Conservation (phyloP, 2,888 invertebrate species). For the Eupsilia transversa region DNA sequence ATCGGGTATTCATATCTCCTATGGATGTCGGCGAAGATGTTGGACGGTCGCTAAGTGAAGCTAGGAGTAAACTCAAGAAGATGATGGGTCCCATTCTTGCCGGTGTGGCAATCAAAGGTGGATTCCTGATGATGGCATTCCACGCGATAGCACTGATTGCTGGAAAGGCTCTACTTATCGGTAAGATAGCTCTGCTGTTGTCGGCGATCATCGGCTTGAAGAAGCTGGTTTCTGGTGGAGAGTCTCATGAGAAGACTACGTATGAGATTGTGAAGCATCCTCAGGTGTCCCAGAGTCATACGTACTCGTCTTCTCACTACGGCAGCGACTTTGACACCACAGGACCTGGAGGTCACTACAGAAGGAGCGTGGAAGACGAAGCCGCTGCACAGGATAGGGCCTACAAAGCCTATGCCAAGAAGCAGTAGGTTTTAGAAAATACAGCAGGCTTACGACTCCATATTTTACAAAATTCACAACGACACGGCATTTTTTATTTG, state of each 20-base stretch:
- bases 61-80: slow-evolving; percentile 91
- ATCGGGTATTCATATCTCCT: slow-evolving; percentile 90
- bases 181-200: slow-evolving; percentile 95
- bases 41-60: slow-evolving; percentile 88
- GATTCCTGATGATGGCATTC: slow-evolving; percentile 93
- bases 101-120: slow-evolving; percentile 93
- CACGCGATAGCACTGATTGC: slow-evolving; percentile 94
- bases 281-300: slow-evolving; percentile 94
- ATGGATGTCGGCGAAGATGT: slow-evolving; percentile 82
- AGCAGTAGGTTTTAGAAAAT: slow-evolving; percentile 76
- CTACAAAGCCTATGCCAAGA: slow-evolving; percentile 89
- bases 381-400: slow-evolving; percentile 92
- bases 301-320: slow-evolving; percentile 93
- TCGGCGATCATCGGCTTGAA: slow-evolving; percentile 95
- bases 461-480: slow-evolving; percentile 80
- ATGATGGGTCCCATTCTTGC: slow-evolving; percentile 92
- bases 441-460: slow-evolving; percentile 83
- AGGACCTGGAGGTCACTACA: slow-evolving; percentile 91
- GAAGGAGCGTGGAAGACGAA: slow-evolving; percentile 91
- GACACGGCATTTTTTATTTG: slow-evolving; percentile 75
- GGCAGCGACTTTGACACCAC: slow-evolving; percentile 91
- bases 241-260: slow-evolving; percentile 94
- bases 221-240: slow-evolving; percentile 92
- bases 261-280: slow-evolving; percentile 96
- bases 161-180: slow-evolving; percentile 95